A percentile compares a stretch with the other conserved stretches of the same genome.
These are phyloP conservation scores for Ophioderma brevispina DNA, from an alignment of 35 echinoderm and acorn worm species.

Conservation along the genomic window DNA sequence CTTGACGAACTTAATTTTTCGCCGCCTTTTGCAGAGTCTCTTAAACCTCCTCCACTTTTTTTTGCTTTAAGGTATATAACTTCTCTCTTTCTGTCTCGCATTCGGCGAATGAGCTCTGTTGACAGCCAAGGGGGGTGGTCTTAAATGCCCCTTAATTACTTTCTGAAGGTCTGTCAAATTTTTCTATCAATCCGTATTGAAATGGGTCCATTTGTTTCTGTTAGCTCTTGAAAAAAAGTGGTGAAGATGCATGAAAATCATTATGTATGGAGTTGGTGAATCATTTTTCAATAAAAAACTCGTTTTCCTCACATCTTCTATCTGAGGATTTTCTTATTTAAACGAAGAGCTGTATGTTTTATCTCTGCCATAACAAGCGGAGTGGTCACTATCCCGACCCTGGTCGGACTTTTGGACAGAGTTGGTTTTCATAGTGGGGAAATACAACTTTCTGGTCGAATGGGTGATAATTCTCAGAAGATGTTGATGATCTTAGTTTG, in stretches of 20 bases:
- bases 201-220: slow-evolving; percentile 27
- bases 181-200: no score
- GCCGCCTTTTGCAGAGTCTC: no score
- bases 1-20: no score
- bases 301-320: slow-evolving; percentile 17
- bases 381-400: neutral
- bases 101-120: no score
- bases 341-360: neutral
- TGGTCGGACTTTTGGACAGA: neutral
- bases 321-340: neutral
- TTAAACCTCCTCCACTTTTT: no score
- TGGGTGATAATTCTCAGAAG: neutral
- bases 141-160: no score
- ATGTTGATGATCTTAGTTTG: slow-evolving; percentile 2
- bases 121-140: no score
- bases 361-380: neutral
- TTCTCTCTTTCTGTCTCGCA: no score
- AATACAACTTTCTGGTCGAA: slow-evolving; percentile 12
- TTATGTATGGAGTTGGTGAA: neutral
- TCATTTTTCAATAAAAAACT: neutral
- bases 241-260: neutral
- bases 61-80: no score
- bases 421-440: neutral
- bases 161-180: no score
- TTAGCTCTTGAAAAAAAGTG: neutral